Percentiles rank a stretch among this genome's conserved stretches.
Evolutionary conservation across 64 coral and sea anemone genomes (phyloP).

Genomic region (Pachyseris speciosa): DNA sequence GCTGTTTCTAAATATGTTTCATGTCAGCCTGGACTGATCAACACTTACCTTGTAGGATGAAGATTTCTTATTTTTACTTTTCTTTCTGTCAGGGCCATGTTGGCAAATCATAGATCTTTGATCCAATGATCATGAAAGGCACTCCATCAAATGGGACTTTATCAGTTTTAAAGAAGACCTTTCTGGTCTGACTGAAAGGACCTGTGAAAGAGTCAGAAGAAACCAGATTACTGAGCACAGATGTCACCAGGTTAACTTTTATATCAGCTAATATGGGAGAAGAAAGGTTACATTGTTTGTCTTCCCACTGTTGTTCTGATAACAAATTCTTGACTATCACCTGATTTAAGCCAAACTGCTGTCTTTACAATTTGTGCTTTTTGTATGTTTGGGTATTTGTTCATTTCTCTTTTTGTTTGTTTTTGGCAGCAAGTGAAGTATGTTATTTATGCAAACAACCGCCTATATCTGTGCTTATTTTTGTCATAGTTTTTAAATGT

Average conservation of each 20-base stretch:
- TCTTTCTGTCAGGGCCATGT: slow-evolving; percentile 47
- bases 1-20: neutral
- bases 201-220: neutral
- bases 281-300: too few species aligned
- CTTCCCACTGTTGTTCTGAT: too few species aligned
- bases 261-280: too few species aligned
- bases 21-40: neutral
- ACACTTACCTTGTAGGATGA: slow-evolving; percentile 34
- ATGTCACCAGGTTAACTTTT: neutral
- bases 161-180: slow-evolving; percentile 39
- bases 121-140: slow-evolving; percentile 48
- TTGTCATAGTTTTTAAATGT: too few species aligned
- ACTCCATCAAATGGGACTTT: slow-evolving; percentile 51
- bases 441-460: too few species aligned
- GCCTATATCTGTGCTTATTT: too few species aligned
- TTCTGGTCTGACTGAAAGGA: slow-evolving; percentile 39
- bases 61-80: neutral
- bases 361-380: too few species aligned
- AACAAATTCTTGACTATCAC: too few species aligned
- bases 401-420: too few species aligned
- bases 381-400: too few species aligned
- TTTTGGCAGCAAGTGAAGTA: too few species aligned
- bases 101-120: slow-evolving; percentile 49
- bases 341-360: too few species aligned
- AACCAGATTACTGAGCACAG: neutral